These are phyloP conservation scores for Callocephalon fimbriatum DNA, from an alignment of 2,113 vertebrate genomes.

Conservation along the genomic window DNA sequence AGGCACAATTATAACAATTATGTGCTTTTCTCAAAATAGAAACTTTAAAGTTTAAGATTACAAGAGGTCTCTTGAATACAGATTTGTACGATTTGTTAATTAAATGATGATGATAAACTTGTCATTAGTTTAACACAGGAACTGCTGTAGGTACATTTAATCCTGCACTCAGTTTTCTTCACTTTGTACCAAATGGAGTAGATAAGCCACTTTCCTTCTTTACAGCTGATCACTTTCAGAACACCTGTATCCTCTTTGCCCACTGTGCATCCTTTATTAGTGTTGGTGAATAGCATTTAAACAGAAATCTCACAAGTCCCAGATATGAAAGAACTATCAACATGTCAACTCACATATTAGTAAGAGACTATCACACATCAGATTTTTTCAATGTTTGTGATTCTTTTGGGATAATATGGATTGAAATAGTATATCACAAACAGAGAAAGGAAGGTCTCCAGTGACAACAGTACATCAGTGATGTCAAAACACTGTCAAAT, in stretches of 20 bases:
- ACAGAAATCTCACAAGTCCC: constrained; percentile 27
- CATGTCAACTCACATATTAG: constrained; percentile 63
- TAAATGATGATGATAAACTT: neutral
- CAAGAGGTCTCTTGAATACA: neutral
- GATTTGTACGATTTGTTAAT: neutral
- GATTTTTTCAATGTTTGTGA: constrained; percentile 49
- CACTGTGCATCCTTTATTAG: neutral
- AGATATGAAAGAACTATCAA: constrained; percentile 68
- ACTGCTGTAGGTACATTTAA: neutral
- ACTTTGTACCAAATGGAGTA: neutral
- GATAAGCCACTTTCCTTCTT: neutral
- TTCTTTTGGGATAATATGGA: constrained; percentile 71
- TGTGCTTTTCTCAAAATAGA: neutral
- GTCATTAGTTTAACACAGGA: neutral
- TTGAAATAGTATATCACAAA: constrained; percentile 68
- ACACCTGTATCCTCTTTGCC: constrained; percentile 33
- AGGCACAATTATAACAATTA: neutral
- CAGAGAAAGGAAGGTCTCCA: constrained; percentile 59
- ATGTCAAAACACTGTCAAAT: constrained; percentile 77
- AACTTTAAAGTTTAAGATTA: neutral
- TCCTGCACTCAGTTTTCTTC: neutral
- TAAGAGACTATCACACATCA: constrained; percentile 57
- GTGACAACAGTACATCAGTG: constrained; percentile 68
- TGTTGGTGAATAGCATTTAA: neutral
- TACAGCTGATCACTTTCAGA: neutral